A percentile compares a stretch with the other conserved stretches of the same genome.
These are phyloP conservation scores for Micrastur ruficollis DNA, from an alignment of 2,797 vertebrate genomes.

Conservation along the genomic window DNA sequence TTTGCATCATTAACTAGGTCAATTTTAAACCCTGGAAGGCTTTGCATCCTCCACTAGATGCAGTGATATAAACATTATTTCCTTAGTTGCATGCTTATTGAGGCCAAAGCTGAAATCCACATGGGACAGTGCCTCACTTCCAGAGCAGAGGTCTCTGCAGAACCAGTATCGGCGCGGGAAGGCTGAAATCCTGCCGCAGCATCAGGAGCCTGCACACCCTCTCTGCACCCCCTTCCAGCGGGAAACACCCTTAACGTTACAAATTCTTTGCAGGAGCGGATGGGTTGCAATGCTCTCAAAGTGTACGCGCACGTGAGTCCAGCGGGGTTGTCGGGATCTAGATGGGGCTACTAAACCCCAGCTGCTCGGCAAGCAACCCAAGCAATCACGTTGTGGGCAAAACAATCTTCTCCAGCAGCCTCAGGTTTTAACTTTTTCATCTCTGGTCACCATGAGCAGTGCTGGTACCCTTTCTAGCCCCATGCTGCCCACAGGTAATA, in stretches of 20 bases:
- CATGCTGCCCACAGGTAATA: not conserved
- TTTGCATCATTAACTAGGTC: not conserved
- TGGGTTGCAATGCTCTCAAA: fast-evolving
- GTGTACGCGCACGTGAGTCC: fast-evolving
- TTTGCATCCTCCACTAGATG: not conserved
- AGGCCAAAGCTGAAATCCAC: not conserved
- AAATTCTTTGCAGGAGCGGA: not conserved
- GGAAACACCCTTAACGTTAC: not conserved
- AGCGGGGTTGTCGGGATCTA: not conserved
- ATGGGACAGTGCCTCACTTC: not conserved
- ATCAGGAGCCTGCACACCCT: not conserved
- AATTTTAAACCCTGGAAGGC: not conserved
- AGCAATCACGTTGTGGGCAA: not conserved
- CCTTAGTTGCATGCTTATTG: not conserved
- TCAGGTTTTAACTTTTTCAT: not conserved
- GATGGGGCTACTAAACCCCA: not conserved
- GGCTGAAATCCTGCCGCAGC: not conserved
- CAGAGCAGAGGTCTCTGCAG: not conserved
- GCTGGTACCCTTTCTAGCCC: not conserved
- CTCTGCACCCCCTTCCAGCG: not conserved
- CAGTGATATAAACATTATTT: not conserved
- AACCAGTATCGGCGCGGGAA: not conserved
- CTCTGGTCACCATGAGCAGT: not conserved
- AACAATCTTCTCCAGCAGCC: not conserved
- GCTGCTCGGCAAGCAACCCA: not conserved